Evolutionary conservation across 2,113 vertebrate genomes (phyloP).

Genomic region (Anas platyrhynchos): DNA sequence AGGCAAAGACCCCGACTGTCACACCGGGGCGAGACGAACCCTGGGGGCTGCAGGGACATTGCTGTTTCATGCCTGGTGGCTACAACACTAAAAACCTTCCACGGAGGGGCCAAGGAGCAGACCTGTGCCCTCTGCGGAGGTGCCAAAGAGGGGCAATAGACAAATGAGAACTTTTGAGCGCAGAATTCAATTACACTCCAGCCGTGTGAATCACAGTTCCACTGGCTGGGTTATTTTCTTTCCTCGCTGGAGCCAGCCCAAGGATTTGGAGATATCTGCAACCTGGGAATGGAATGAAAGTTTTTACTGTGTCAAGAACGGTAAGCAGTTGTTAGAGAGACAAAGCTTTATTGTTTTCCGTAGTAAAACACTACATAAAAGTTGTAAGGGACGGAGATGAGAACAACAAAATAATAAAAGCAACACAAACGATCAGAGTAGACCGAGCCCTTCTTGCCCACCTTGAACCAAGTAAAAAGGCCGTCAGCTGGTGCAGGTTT

Average conservation of each 20-base stretch:
- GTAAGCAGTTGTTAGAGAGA: background rate
- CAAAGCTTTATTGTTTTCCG: constrained; percentile 61
- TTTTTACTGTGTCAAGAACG: background rate
- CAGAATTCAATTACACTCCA: constrained; percentile 10
- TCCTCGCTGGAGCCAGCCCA: background rate
- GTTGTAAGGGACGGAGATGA: background rate
- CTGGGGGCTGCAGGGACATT: background rate
- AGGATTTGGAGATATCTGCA: background rate
- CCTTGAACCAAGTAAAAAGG: background rate
- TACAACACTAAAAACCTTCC: background rate
- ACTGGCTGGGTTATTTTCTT: background rate
- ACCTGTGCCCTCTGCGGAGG: background rate
- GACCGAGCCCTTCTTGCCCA: background rate
- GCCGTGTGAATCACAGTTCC: background rate
- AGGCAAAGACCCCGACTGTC: background rate
- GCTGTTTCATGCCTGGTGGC: background rate
- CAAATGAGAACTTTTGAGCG: background rate
- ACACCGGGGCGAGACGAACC: background rate
- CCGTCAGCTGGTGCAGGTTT: background rate
- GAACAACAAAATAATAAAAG: background rate
- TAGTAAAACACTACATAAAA: constrained; percentile 17
- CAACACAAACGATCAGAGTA: background rate
- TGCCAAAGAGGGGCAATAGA: background rate
- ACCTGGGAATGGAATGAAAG: constrained; percentile 2
- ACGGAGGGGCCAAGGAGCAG: background rate